Evolutionary conservation across 2,888 invertebrate species (phyloP), one percentile per base, ranked within the genome.

Genomic region (Sarcophaga rosellei): DNA sequence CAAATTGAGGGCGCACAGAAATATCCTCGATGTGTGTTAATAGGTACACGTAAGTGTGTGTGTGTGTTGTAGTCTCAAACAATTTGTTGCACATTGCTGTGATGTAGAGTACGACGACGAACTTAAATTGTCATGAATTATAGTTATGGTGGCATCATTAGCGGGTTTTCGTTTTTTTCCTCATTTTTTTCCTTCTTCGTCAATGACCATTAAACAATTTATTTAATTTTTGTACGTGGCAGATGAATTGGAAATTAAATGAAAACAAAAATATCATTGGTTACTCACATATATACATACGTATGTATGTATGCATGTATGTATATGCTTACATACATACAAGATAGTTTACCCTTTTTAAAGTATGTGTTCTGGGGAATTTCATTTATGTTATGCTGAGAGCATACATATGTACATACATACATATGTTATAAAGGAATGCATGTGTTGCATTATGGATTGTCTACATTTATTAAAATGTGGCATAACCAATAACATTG

Each of bases 81-180:
- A 53, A 15, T 53, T 53, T 53, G 17, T 53, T 53, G 53, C 53
- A 53, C 17, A 53, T 53, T 69, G 17, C 23, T 57, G 63, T 57
- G 53, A 53, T 59, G 66, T 61, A 66, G 65, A 75, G 74, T 73
- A 65, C 79, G 68, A 74, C 63, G 70, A 59, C 25, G 57, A 68
- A 66, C 79, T 78, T 77, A 84, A 81, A 76, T 73, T 81, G 89
- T 88, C 90, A 91, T 92, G 90, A 92, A 88, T 90, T 91, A 91
- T 90, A 89, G 89, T 88, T 89, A 88, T 89, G 88, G 86, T 88
- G 90, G 88, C 90, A 89, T 91, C 89, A 90, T 91, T 91, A 90
- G 89, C 70, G 53, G 17, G 17, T 53, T 53, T 53, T 53, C 53
- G 53, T 15, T 72, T 88, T 35, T 35, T 35, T 35, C 35, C 10